These are phyloP conservation scores for Cettia cetti DNA, from an alignment of 2,113 vertebrate genomes.

Conservation along the genomic window DNA sequence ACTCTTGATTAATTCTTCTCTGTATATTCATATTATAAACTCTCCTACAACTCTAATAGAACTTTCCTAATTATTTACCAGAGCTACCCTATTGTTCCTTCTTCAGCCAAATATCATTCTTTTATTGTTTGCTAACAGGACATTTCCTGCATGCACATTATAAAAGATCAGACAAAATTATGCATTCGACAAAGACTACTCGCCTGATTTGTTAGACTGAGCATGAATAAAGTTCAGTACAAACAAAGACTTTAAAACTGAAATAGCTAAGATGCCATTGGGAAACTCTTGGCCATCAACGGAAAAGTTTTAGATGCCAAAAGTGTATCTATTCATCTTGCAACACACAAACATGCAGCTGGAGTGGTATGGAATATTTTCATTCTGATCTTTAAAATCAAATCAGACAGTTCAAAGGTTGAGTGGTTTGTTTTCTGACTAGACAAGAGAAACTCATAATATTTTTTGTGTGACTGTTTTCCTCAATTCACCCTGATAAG, in stretches of 20 bases:
- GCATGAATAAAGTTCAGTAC: slow-evolving; percentile 10
- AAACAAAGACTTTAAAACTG: slow-evolving; percentile 33
- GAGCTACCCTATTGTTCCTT: slow-evolving; percentile 10
- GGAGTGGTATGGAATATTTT: not conserved
- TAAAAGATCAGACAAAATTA: slow-evolving; percentile 16
- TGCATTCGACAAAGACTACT: not conserved
- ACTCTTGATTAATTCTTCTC: not conserved
- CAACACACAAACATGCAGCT: not conserved
- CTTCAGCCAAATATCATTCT: not conserved
- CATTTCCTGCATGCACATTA: slow-evolving; percentile 24
- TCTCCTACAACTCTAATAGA: not conserved
- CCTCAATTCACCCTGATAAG: not conserved
- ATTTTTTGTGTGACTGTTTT: not conserved
- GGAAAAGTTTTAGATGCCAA: not conserved
- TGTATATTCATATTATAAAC: not conserved
- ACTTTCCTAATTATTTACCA: slow-evolving; percentile 22
- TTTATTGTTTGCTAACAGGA: not conserved
- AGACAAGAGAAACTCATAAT: not conserved
- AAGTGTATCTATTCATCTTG: not conserved
- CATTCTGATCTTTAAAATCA: not conserved
- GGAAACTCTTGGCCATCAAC: not conserved
- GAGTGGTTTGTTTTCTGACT: not conserved
- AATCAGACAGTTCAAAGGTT: not conserved
- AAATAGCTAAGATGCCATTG: slow-evolving; percentile 10
- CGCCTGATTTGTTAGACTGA: not conserved